These are phyloP conservation scores for Congeria kusceri DNA, from an alignment of 2,888 invertebrate genomes.

Conservation along the genomic window DNA sequence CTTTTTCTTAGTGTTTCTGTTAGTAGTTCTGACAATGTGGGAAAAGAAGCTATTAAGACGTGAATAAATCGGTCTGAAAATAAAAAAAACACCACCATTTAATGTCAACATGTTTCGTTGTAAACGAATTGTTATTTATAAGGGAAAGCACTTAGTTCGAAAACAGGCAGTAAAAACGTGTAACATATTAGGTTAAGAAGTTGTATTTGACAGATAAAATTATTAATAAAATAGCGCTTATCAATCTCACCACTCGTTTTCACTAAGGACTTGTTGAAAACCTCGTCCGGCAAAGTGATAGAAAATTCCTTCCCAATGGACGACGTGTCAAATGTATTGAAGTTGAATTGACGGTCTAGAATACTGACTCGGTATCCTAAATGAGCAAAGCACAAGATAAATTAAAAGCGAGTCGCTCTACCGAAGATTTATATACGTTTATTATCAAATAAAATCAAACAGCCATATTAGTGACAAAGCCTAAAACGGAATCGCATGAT, in stretches of 20 bases:
- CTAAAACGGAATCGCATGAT: too few species aligned
- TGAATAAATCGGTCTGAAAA: constrained; percentile 68
- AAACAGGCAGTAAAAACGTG: too few species aligned
- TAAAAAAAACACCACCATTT: background rate
- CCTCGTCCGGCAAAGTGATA: constrained; percentile 36
- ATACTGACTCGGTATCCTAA: constrained; percentile 48
- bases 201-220: too few species aligned
- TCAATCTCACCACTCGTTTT: constrained; percentile 49
- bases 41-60: constrained; percentile 67
- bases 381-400: constrained; percentile 2
- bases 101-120: too few species aligned
- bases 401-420: background rate
- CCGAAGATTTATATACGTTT: too few species aligned
- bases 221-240: too few species aligned
- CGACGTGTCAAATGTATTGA: constrained; percentile 6
- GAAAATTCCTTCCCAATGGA: background rate
- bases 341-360: constrained; percentile 34
- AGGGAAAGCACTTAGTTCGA: too few species aligned
- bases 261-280: constrained; percentile 41
- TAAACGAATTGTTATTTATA: too few species aligned
- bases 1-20: constrained; percentile 38
- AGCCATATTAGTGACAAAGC: too few species aligned
- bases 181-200: too few species aligned
- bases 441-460: too few species aligned
- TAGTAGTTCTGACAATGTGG: constrained; percentile 66